phyloP scores from a whole-genome alignment of 2,888 invertebrate genomes.

The Andricus curvator region DNA sequence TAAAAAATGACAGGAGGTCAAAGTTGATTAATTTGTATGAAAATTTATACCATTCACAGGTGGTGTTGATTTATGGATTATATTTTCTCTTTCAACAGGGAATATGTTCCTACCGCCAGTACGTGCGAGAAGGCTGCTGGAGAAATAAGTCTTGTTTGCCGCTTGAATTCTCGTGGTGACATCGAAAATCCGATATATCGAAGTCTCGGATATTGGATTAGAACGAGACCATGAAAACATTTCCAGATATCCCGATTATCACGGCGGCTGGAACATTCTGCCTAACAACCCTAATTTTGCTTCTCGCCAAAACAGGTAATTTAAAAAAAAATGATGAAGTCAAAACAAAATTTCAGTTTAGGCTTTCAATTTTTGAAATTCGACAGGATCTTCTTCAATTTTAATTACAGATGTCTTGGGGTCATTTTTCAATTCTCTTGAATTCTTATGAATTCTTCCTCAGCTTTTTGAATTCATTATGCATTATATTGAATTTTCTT shows the following conservation, averaged over 20 bases:
- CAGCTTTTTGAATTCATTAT: too few species aligned
- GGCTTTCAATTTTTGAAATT: too few species aligned
- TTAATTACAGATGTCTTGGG: too few species aligned
- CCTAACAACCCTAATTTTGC: conserved; percentile 58
- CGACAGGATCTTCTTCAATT: too few species aligned
- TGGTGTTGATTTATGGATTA: conserved; percentile 7
- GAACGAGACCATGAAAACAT: conserved; percentile 61
- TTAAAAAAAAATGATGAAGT: neutral
- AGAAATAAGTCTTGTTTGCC: conserved; percentile 53
- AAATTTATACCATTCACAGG: neutral
- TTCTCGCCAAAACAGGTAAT: conserved; percentile 59
- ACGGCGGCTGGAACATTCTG: conserved; percentile 62
- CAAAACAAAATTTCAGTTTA: neutral
- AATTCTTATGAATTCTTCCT: too few species aligned
- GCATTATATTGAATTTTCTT: too few species aligned
- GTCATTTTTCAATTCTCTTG: too few species aligned
- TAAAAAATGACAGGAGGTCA: neutral
- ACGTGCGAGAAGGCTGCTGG: conserved; percentile 62
- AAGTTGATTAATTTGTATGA: neutral
- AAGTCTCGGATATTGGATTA: conserved; percentile 51
- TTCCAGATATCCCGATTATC: conserved; percentile 47
- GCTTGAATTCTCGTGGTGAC: conserved; percentile 16
- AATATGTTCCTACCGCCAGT: conserved; percentile 69
- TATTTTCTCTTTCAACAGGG: conserved; percentile 56
- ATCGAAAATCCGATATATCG: conserved; percentile 45